Evolutionary conservation across 2,888 invertebrate genomes (phyloP), one percentile per base, ranked within the genome.

Genomic region (Hemistola chrysoprasaria): DNA sequence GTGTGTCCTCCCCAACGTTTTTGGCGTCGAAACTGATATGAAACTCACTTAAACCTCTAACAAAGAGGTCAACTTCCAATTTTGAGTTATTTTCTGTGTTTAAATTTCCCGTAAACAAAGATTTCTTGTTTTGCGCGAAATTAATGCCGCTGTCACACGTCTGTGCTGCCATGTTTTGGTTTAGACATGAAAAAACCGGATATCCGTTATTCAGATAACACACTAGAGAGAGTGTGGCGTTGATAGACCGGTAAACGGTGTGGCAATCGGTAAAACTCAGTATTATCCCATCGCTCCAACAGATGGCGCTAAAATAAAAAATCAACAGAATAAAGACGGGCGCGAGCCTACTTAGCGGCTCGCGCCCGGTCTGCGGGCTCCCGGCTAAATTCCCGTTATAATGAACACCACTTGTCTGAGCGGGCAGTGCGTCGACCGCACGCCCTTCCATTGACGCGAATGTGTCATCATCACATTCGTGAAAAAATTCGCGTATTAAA

Each of bases 371-470:
- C 60, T 65, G 72, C 77, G 72, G 72, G 80, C 79, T 83, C 78
- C 78, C 67, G 76, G 74, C 82, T 75, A 71, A 86, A 84, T 75
- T 88, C 87, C 87, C 87, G 87, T 88, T 87, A 87, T 85, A 85
- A 79, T 80, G 76, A 76, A 69, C 71, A 81, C 69, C 79, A 82
- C 81, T 84, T 83, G 79, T 85, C 78, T 84, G 81, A 56, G 70
- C 80, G 84, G 86, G 86, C 84, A 86, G 86, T 87, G 86, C 84
- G 85, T 80, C 84, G 84, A 77, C 79, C 85, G 87, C 82, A 81
- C 86, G 86, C 85, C 85, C 78, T 81, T 78, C 70, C 65, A 71
- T 52, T 75, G 64, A 71, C 78, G 87, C 84, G 84, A 86, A 87
- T 87, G 87, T 85, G 71, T 76, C 70, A 78, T 79, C 74, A 72